Evolutionary conservation across 1,140 invertebrate genomes (phyloP), one percentile per base, ranked within the genome.

Genomic region (Scaptomyza graminum): DNA sequence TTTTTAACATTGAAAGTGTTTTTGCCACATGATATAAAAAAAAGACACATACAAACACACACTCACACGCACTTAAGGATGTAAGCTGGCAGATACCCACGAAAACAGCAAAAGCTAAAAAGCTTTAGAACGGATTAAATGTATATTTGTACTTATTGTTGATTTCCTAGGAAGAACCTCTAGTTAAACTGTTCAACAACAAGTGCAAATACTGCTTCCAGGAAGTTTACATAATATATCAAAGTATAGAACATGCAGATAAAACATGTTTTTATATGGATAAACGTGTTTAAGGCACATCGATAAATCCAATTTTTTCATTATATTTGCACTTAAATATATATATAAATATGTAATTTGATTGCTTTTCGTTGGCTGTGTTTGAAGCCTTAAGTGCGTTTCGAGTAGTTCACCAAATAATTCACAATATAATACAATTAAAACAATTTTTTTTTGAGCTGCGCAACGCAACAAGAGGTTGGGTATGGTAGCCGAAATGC

Each of bases 391-490:
- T n/a, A 41, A 16, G 6, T 12, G 52, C 18, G 51, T 39, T 41
- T 55, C 25, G 12, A 55, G 37, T 25, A 41, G 25, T 25, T 44
- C 55, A 44, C 25, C 8, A 31, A 31, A 46, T 11, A 59, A 47
- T 41, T 41, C 9, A 46, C 13, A 43, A 50, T 60, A 57, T 28
- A 70, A 31, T 50, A 56, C 39, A 56, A 43, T 65, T 65, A 54
- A 34, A 59, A 41, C 31, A 34, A 8, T 41, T 41, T n/a, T 39
- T 59, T 47, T 59, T 49, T 44, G 55, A 72, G 50, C 44, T 77
- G 80, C 71, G 74, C 78, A 73, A 83, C 83, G 82, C 83, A 88
- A 85, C 81, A 85, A 87, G 82, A 87, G 83, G 82, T 87, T 85
- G 82, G 66, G 47, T 61, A 28, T 50, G 44, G 31, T 59, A 50